phyloP scores from a whole-genome alignment of 2,113 vertebrate genomes.

The Dermatemys mawii region DNA sequence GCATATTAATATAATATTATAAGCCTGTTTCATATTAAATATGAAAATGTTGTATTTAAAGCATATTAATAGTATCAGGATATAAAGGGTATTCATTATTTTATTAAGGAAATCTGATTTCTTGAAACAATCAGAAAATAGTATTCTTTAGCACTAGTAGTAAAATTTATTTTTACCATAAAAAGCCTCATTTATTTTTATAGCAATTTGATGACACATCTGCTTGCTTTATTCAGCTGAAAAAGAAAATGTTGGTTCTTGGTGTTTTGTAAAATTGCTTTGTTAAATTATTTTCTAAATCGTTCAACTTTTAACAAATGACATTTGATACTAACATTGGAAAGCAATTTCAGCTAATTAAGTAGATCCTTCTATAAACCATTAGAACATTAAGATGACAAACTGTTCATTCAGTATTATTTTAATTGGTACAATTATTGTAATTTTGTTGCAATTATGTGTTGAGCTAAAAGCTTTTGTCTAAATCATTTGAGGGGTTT shows the following conservation, averaged over 20 bases:
- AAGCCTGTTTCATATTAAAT: too few relatives aligned
- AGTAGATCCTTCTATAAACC: constrained; percentile 92
- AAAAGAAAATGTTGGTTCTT: constrained; percentile 84
- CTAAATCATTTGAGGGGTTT: constrained; percentile 86
- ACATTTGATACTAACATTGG: constrained; percentile 92
- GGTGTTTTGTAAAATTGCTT: constrained; percentile 84
- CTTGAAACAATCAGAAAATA: constrained; percentile 77
- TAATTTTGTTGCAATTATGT: constrained; percentile 98
- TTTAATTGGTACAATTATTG: constrained; percentile 99
- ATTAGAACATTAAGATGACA: constrained; percentile 97
- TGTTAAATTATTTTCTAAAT: constrained; percentile 89
- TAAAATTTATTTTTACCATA: constrained; percentile 83
- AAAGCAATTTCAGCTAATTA: constrained; percentile 95
- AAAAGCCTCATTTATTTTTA: constrained; percentile 88
- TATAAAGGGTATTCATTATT: constrained; percentile 74
- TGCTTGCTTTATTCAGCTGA: constrained; percentile 85
- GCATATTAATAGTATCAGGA: constrained; percentile 56
- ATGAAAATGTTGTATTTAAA: constrained; percentile 73
- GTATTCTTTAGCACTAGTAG: constrained; percentile 76
- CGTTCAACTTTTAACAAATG: constrained; percentile 93
- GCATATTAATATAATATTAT: too few relatives aligned
- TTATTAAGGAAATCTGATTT: constrained; percentile 80
- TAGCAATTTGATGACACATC: constrained; percentile 85
- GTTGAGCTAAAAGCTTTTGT: constrained; percentile 93
- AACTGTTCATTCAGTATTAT: constrained; percentile 97